Base-by-base conservation (phyloP, 2,113 vertebrate species). In the Pycnonotus jocosus region DNA sequence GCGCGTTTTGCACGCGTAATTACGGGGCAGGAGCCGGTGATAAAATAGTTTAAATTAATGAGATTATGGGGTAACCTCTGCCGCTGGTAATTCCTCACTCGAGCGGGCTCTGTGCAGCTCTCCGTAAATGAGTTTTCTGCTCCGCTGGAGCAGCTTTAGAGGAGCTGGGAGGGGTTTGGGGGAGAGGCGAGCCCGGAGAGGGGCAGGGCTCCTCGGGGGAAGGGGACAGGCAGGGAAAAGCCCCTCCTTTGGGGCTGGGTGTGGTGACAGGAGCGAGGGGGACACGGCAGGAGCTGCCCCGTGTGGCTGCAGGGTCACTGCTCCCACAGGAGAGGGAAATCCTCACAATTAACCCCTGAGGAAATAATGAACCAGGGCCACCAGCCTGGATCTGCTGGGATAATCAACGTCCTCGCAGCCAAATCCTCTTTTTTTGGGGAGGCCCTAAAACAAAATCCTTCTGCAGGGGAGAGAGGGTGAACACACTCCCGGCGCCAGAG, bases 31-130 rank as follows among this genome's bases (percentile, higher is more conserved):
- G 92, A 86, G 93, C 88, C 45, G 91, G 72, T 47, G 93, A 95
- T 95, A 91, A 91, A 95, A 92, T 79, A 72, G 95, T 87, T 95
- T 65, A 86, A 95, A 96, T 95, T 79, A 95, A 95, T 89, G 82
- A 91, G 92, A 77, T 93, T 76, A 92, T 82, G 79, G 47, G 87
- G 93, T 79, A 91, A 87, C 91, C 91, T 96, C 90, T 88, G 94
- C 93, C 84, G 95, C 90, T 48, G 88, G 91, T 82, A 47, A 84
- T 94, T 91, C 95, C 92, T 94, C 93, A 88, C 82, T 74, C 22
- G 12, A 80, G 30, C 88, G 47, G 94, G 70, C 66, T 38, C 81
- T 8, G 4, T 2, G 10, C 73, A 15, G n/a, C 11, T 74, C 56
- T 3, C 94, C 62, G 30, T 74, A 89, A 89, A 94, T 95, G 92